Base-by-base conservation (phyloP, 2,797 vertebrate genomes). In the Pagetopsis macropterus region DNA sequence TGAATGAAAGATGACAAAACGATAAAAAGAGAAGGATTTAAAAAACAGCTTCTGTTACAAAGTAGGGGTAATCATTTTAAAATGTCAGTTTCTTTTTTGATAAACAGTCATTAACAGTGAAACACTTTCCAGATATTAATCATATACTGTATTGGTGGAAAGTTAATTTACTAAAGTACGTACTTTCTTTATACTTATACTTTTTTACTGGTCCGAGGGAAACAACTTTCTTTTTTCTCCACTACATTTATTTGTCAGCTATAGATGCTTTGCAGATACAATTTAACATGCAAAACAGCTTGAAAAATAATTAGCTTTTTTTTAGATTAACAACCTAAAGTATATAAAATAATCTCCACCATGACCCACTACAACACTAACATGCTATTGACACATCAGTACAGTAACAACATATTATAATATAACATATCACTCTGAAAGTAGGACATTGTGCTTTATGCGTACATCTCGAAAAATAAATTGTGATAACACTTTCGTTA, bases 1-100 rank as follows among this genome's bases (percentile, higher is more conserved):
- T 21, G 33, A 52, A 72, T 9, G 46, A 69, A 58, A 63, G 50
- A 27, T 46, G 59, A 54, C 17, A 49, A 14, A 19, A 37, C 58
- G 44, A 19, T 19, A 43, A 50, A 41, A 10, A 44, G 1, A 6
- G 56, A 2, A 33, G 14, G 52, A 61, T 3, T 8, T 27, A 17
- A 67, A 21, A 41, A 57, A 31, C 14, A 48, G 2, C 7, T 2
- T 55, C 14, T 19, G 12, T 17, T 5, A 1, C 23, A 59, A 52
- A 59, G n/a, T 0, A 48, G 43, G 17, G 55, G 3, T 13, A 48
- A 0, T 2, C 0, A 11, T 11, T 31, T 27, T 23, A 10, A 9
- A 14, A 57, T 51, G 23, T 58, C 0, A 45, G 1, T n/a, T 17
- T 43, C 33, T 51, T 19, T 43, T 31, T 1, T 11, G 15, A 21